Evolutionary conservation across 1,140 invertebrate species (phyloP), one percentile per base, ranked within the genome.

Genomic region (Temnothorax curvispinosus): DNA sequence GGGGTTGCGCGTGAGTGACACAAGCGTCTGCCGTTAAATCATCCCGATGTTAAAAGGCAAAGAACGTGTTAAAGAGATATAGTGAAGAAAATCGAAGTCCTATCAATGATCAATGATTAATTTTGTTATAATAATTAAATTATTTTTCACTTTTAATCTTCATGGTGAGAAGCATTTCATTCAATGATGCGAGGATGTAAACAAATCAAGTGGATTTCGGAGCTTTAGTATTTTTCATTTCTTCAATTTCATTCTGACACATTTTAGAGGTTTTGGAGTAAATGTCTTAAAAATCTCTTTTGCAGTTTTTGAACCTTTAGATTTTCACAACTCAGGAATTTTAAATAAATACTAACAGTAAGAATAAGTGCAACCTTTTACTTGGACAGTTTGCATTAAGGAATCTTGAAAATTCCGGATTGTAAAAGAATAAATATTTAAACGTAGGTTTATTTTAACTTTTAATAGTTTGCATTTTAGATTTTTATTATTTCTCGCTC

Each of bases 1-100:
- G 62, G 41, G 18, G 35, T 62, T 44, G 67, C 54, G 52, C 67
- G n/a, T 84, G 78, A 81, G 77, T 54, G 64, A 81, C 50, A 56
- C 50, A 80, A 67, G 35, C 77, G 32, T 54, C 35, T 54, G 77
- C 50, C 21, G 64, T 71, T 71, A 58, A 81, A 71, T 81, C 64
- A 38, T 71, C 21, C 13, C 21, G 78, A 81, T 56, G 64, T 81
- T 35, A 71, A 32, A 52, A 6, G 35, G 15, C 18, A 56, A 58
- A 9, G 21, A 58, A 38, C 3, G 41, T 35, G 75, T 62, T 62
- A 64, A 21, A 64, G 18, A 38, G 8, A 3, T 41, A 3, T 41
- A 65, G 41, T 2, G 3, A 69, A 47, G 65, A 50, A 15, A 50
- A 21, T n/a, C 64, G 4, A 38, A 44, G 35, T 67, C n/a, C 41